Percentiles rank a stretch among this genome's conserved stretches.
phyloP scores from a whole-genome alignment of 2,113 vertebrate species.

The Nothocercus nigrocapillus region DNA sequence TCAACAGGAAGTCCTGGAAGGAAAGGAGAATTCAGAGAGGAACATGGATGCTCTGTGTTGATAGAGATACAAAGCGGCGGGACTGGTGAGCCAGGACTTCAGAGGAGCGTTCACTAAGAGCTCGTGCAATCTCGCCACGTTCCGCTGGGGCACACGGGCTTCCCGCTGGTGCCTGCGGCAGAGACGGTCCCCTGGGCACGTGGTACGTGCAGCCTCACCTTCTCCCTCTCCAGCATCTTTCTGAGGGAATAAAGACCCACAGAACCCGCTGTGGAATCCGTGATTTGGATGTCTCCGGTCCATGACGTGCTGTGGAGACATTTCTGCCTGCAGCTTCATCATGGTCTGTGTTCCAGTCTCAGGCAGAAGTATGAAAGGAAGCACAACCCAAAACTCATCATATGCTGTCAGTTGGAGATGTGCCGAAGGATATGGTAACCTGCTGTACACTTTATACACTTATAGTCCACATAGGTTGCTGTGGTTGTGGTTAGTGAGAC shows the following conservation, averaged over 20 bases:
- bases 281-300: background rate
- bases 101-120: background rate
- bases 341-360: background rate
- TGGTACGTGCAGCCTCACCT: background rate
- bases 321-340: background rate
- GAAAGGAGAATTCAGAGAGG: background rate
- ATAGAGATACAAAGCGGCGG: background rate
- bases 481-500: background rate
- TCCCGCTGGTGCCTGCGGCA: background rate
- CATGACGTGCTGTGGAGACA: fast-evolving
- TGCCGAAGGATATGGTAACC: background rate
- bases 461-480: background rate
- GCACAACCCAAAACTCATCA: background rate
- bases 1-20: background rate
- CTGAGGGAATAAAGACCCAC: background rate
- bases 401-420: background rate
- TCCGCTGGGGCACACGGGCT: background rate
- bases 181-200: background rate
- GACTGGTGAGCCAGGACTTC: background rate
- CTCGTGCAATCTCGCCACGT: background rate
- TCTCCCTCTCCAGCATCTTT: background rate
- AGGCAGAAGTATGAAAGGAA: background rate
- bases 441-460: background rate
- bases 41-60: background rate
- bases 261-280: background rate